Evolutionary conservation across 2,888 invertebrate genomes (phyloP), one percentile per base, ranked within the genome.

Genomic region (Calliopum simillimum): DNA sequence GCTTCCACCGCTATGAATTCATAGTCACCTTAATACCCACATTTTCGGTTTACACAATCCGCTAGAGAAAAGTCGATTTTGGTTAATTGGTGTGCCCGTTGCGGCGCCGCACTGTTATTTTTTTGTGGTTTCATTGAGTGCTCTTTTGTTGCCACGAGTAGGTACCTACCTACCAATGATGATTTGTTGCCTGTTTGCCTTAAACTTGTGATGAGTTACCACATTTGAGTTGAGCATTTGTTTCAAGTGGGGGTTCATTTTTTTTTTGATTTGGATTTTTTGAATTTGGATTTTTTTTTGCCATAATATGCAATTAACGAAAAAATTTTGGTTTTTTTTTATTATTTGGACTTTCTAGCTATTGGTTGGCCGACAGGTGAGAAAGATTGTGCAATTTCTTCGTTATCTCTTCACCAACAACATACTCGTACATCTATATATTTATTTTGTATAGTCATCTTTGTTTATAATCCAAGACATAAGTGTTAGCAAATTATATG

Each of bases 191-290:
- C 51, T 16, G 19, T 51, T 21, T 51, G 19, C n/a, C 51, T n/a
- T 19, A 3, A 51, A 14, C 11, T 16, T 21, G 4, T 4, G 51
- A 51, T 16, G n/a, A 51, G 51, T 21, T 51, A 33, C 33, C 33
- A 16, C 14, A 51, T n/a, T n/a, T n/a, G n/a, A n/a, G n/a, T n/a
- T 16, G 49, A 49, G 49, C n/a, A 49, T 49, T 49, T 51, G 51
- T 16, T 11, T 19, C 51, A 51, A 51, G 51, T 14, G 51, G 47
- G 14, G n/a, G 47, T 47, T 8, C 6, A 47, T n/a, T 51, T 16
- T 51, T 51, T 51, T 5, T 51, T 51, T 51, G 11, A 19, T 21
- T 51, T 51, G 11, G 14, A 51, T 51, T 51, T 51, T 47, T 47
- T 8, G 4, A 8, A 47, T 47, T 47, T 8, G 6, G 14, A 8